Percentiles rank a stretch among this genome's conserved stretches.
Conservation (phyloP, 2,113 vertebrate species). For the Euleptes europaea region DNA sequence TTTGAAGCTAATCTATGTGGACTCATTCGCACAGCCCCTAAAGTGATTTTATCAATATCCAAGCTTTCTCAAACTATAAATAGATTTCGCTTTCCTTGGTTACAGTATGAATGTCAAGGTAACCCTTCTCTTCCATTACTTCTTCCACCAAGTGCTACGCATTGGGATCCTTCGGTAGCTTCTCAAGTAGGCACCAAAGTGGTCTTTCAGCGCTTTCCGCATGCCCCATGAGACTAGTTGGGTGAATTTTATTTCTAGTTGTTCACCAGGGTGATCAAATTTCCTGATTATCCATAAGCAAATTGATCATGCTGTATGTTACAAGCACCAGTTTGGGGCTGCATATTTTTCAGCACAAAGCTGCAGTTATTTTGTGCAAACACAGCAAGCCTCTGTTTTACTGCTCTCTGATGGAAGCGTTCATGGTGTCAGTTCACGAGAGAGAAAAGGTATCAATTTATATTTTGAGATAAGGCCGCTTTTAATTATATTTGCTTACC, state of each 20-base stretch:
- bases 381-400: constrained; percentile 65
- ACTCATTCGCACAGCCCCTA: neutral
- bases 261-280: constrained; percentile 25
- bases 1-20: neutral
- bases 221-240: neutral
- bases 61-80: neutral
- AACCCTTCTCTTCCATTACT: neutral
- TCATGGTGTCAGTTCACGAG: constrained; percentile 38
- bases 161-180: constrained; percentile 11
- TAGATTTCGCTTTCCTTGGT: neutral
- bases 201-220: neutral
- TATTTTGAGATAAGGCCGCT: constrained; percentile 52
- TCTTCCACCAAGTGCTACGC: neutral
- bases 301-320: constrained; percentile 53
- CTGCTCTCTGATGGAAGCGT: constrained; percentile 55
- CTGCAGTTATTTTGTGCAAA: constrained; percentile 70
- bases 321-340: constrained; percentile 35
- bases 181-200: neutral
- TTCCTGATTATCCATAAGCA: constrained; percentile 51
- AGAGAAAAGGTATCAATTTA: constrained; percentile 54
- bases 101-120: neutral
- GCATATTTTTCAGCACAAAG: constrained; percentile 63
- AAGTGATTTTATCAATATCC: neutral
- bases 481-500: constrained; percentile 50
- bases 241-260: constrained; percentile 22